Evolutionary conservation across 2,113 vertebrate genomes (phyloP).

Genomic region (Salvator merianae): DNA sequence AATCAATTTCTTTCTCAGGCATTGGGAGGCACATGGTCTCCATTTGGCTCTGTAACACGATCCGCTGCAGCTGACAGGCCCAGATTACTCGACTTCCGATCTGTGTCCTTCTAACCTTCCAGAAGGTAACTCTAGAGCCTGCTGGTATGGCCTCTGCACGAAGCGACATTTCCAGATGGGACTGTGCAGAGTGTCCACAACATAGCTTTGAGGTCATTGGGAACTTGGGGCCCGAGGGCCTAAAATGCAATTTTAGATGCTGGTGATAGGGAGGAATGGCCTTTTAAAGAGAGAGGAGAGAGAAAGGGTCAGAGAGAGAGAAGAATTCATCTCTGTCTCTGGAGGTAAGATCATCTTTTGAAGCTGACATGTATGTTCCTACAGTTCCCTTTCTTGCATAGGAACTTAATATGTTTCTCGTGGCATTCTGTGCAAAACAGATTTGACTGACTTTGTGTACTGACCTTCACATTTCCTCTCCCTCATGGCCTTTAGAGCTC

Average conservation of each 20-base stretch:
- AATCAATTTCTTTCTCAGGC: slow-evolving; percentile 41
- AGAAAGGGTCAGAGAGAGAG: not conserved
- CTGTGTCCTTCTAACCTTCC: slow-evolving; percentile 66
- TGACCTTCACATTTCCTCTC: slow-evolving; percentile 32
- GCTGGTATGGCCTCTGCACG: slow-evolving; percentile 46
- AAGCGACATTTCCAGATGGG: slow-evolving; percentile 52
- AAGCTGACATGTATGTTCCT: not conserved
- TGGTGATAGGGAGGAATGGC: not conserved
- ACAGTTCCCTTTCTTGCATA: slow-evolving; percentile 16
- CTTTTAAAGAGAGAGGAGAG: slow-evolving; percentile 6
- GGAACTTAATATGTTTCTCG: slow-evolving; percentile 32
- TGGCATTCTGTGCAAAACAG: slow-evolving; percentile 42
- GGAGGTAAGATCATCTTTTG: not conserved
- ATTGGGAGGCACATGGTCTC: slow-evolving; percentile 6
- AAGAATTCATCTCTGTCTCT: slow-evolving; percentile 4
- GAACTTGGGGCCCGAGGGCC: not conserved
- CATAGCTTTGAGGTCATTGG: slow-evolving; percentile 31
- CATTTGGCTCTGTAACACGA: slow-evolving; percentile 69
- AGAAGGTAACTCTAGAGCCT: slow-evolving; percentile 66
- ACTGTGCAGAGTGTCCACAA: slow-evolving; percentile 17
- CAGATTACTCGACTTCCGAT: slow-evolving; percentile 71
- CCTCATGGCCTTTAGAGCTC: not conserved
- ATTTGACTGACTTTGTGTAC: slow-evolving; percentile 32
- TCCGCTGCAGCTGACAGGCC: slow-evolving; percentile 68
- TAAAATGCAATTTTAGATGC: not conserved